Percentiles rank a stretch among this genome's conserved stretches.
Conservation (phyloP, 2,797 vertebrate genomes). For the Myotis daubentonii region DNA sequence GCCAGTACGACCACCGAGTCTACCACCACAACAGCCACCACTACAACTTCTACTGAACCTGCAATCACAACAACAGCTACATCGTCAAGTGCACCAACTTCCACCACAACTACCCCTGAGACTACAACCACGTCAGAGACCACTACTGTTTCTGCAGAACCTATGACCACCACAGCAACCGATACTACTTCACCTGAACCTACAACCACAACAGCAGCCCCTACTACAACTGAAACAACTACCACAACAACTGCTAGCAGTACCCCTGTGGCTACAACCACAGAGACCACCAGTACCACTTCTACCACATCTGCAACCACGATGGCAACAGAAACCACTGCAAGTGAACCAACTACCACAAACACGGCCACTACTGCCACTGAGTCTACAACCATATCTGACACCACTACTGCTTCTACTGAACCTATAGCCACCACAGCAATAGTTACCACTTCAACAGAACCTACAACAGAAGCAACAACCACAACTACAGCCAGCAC, state of each 20-base stretch:
- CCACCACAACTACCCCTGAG: neutral
- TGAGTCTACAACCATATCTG: too few species aligned
- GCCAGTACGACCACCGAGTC: rapidly evolving
- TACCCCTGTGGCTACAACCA: too few species aligned
- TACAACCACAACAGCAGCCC: rapidly evolving
- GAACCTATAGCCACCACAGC: rapidly evolving
- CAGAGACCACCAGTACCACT: too few species aligned
- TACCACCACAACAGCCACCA: neutral
- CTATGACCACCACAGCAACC: too few species aligned
- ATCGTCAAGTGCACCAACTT: too few species aligned
- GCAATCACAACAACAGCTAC: neutral
- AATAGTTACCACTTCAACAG: too few species aligned
- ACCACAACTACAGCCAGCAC: neutral
- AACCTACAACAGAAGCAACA: neutral
- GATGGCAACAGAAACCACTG: neutral
- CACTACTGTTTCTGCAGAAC: rapidly evolving
- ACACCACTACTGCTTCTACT: neutral
- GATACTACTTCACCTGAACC: neutral
- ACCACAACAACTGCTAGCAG: too few species aligned
- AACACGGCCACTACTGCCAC: rapidly evolving
- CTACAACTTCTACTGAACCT: neutral
- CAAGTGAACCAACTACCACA: neutral
- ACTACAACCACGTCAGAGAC: neutral
- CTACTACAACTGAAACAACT: rapidly evolving
- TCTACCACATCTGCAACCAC: neutral